phyloP scores from a whole-genome alignment of 1,140 invertebrate species.

The Protaetia brevitarsis region DNA sequence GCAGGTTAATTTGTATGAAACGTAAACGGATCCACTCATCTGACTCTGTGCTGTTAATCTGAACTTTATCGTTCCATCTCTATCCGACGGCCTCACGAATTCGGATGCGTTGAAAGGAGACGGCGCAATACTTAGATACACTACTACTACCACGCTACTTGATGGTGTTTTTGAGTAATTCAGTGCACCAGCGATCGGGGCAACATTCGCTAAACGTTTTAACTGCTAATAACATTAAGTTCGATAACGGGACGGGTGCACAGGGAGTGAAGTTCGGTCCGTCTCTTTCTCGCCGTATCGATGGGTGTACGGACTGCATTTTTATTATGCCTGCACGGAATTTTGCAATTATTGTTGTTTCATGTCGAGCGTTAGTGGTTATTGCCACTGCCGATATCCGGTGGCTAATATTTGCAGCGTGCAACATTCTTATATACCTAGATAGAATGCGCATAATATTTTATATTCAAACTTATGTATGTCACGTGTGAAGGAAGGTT shows the following conservation, averaged over 20 bases:
- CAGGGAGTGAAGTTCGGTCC: slow-evolving; percentile 3
- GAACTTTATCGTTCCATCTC: slow-evolving; percentile 19
- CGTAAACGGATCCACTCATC: slow-evolving; percentile 36
- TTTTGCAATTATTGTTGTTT: slow-evolving; percentile 23
- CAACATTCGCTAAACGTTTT: slow-evolving; percentile 29
- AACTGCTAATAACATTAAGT: slow-evolving; percentile 30
- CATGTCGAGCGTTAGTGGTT: neutral
- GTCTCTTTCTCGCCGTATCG: neutral
- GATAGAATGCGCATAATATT: too few species aligned
- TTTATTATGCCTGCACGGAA: slow-evolving; percentile 24
- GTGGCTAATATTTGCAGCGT: neutral
- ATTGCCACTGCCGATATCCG: neutral
- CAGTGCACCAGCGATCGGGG: slow-evolving; percentile 29
- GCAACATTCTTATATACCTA: neutral
- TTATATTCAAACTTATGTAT: too few species aligned
- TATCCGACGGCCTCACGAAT: neutral
- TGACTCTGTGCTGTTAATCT: slow-evolving; percentile 32
- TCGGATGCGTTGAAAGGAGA: neutral
- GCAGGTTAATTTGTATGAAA: slow-evolving; percentile 46
- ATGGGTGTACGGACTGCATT: slow-evolving; percentile 6
- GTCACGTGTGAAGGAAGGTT: too few species aligned
- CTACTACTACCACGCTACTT: slow-evolving; percentile 8
- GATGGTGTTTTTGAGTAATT: slow-evolving; percentile 28
- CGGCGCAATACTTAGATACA: slow-evolving; percentile 16
- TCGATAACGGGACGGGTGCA: slow-evolving; percentile 29